phyloP scores from a whole-genome alignment of 2,113 vertebrate species.

The Pipa parva region DNA sequence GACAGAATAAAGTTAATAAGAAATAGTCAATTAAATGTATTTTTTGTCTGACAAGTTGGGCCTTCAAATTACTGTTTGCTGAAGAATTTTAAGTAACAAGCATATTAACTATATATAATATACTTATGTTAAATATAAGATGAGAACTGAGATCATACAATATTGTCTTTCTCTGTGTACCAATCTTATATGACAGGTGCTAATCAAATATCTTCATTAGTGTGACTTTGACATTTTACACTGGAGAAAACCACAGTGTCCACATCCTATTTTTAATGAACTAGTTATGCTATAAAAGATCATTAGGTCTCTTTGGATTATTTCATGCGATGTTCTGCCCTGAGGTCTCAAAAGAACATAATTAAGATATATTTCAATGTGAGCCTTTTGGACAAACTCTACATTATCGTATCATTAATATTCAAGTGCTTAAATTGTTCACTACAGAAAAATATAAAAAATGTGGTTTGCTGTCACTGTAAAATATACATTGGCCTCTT shows the following conservation, averaged over 20 bases:
- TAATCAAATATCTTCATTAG: slow-evolving; percentile 26
- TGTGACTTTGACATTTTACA: neutral
- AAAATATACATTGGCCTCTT: too few relatives aligned
- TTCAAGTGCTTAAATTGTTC: slow-evolving; percentile 7
- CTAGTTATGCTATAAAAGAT: slow-evolving; percentile 27
- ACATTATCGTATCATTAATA: slow-evolving; percentile 21
- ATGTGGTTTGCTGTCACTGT: too few relatives aligned
- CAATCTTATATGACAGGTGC: neutral
- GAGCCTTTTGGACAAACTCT: slow-evolving; percentile 22
- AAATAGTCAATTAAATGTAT: too few relatives aligned
- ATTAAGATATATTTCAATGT: slow-evolving; percentile 29
- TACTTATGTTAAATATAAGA: too few relatives aligned
- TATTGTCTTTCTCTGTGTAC: too few relatives aligned
- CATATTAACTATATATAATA: too few relatives aligned
- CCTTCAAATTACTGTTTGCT: too few relatives aligned
- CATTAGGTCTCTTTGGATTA: slow-evolving; percentile 22
- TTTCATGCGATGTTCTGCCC: slow-evolving; percentile 25
- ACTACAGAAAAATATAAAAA: slow-evolving; percentile 5
- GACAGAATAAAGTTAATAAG: too few relatives aligned
- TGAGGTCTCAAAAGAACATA: slow-evolving; percentile 32
- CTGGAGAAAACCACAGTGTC: slow-evolving; percentile 3
- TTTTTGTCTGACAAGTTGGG: too few relatives aligned
- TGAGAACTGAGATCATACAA: too few relatives aligned
- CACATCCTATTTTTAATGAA: slow-evolving; percentile 29
- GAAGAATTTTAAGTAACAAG: too few relatives aligned